These are phyloP conservation scores for Neoarius graeffei DNA, from an alignment of 2,113 vertebrate genomes.

Conservation along the genomic window DNA sequence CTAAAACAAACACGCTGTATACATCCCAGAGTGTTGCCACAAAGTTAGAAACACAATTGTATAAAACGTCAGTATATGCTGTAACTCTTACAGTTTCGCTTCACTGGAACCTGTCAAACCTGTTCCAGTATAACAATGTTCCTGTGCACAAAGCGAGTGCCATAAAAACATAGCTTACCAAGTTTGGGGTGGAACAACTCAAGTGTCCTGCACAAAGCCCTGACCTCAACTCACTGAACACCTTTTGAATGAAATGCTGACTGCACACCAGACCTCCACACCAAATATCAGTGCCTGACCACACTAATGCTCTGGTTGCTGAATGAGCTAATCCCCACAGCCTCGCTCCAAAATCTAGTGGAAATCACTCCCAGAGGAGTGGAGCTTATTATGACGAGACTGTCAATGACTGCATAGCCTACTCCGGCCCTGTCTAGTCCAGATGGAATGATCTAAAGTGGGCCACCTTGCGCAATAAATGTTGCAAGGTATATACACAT, in stretches of 20 bases:
- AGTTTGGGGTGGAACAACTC: not conserved
- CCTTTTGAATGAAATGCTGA: not conserved
- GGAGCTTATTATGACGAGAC: no score
- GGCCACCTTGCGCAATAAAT: no score
- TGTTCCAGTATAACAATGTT: not conserved
- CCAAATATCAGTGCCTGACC: not conserved
- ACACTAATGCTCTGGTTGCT: not conserved
- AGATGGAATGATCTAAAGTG: no score
- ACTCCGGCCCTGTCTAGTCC: no score
- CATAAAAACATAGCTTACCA: not conserved
- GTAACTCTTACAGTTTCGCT: not conserved
- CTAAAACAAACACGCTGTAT: no score
- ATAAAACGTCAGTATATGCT: not conserved
- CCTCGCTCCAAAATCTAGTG: no score
- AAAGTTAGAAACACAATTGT: not conserved
- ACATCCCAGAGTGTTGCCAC: not conserved
- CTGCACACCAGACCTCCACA: not conserved
- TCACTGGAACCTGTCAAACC: not conserved
- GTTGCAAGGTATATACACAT: no score
- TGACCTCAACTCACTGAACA: not conserved
- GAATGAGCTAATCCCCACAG: not conserved
- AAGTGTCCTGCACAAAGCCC: not conserved
- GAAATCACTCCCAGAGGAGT: no score
- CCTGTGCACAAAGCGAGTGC: not conserved
- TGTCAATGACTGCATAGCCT: no score